Conservation (phyloP, 1,140 invertebrate genomes). For the Drosophila insularis region DNA sequence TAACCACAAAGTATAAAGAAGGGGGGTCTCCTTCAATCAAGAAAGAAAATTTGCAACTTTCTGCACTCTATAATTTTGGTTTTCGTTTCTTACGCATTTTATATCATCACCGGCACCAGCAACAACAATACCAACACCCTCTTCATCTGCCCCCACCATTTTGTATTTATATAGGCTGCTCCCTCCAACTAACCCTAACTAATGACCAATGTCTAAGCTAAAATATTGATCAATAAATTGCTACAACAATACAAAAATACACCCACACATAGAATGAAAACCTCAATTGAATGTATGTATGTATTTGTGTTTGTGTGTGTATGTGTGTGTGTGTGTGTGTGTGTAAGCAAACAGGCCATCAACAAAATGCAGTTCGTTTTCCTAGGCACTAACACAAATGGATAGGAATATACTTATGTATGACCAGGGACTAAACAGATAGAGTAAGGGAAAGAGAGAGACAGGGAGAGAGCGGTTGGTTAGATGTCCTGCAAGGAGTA, state of each 20-base stretch:
- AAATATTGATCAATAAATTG: constrained; percentile 78
- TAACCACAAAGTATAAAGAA: constrained; percentile 2
- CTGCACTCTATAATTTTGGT: constrained; percentile 9
- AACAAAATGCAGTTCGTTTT: constrained; percentile 42
- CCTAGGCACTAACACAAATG: constrained; percentile 9
- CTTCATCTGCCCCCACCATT: background rate
- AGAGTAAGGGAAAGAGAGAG: background rate
- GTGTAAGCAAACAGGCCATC: constrained; percentile 34
- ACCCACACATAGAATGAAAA: constrained; percentile 10
- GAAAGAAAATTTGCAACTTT: background rate
- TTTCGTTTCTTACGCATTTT: constrained; percentile 27
- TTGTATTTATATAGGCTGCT: constrained; percentile 1
- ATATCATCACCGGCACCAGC: background rate
- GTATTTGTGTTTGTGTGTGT: background rate
- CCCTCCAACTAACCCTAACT: constrained; percentile 48
- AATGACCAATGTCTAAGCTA: constrained; percentile 60
- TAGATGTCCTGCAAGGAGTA: constrained; percentile 11
- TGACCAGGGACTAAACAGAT: background rate
- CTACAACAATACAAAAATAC: constrained; percentile 42
- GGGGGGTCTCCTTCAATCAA: background rate
- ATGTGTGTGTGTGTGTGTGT: constrained; percentile 16
- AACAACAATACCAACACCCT: background rate
- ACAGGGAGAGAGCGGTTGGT: background rate
- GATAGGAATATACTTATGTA: constrained; percentile 5
- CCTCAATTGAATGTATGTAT: constrained; percentile 23